These are phyloP conservation scores for Chymomyza amoena DNA, from an alignment of 2,888 invertebrate genomes.

Conservation along the genomic window DNA sequence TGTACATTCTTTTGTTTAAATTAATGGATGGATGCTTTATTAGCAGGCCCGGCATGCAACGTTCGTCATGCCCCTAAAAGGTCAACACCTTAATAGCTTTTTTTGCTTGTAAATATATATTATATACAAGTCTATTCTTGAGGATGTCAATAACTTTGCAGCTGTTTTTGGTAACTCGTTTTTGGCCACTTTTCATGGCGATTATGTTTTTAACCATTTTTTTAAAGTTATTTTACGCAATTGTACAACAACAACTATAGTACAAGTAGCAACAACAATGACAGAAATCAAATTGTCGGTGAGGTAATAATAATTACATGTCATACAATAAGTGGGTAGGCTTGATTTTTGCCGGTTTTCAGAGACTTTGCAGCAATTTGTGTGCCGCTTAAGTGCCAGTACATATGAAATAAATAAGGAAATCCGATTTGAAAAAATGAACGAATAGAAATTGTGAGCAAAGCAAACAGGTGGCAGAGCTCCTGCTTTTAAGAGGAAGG, in stretches of 20 bases:
- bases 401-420: not conserved
- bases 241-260: constrained; percentile 30
- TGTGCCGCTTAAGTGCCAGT: not conserved
- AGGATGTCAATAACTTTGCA: constrained; percentile 16
- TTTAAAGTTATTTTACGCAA: constrained; percentile 42
- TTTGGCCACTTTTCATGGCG: constrained; percentile 33
- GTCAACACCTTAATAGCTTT: constrained; percentile 46
- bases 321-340: not conserved
- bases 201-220: constrained; percentile 21
- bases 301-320: constrained; percentile 51
- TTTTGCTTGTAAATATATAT: constrained; percentile 12
- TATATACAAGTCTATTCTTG: constrained; percentile 17
- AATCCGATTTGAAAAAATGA: not conserved
- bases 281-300: constrained; percentile 44
- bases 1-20: constrained; percentile 14
- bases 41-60: constrained; percentile 18
- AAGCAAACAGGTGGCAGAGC: not conserved
- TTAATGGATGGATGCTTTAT: constrained; percentile 21
- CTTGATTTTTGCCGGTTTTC: not conserved
- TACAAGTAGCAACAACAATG: constrained; percentile 28
- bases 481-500: no score
- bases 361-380: not conserved
- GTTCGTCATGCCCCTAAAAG: constrained; percentile 39
- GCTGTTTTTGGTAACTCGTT: constrained; percentile 50
- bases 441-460: not conserved